Percentiles rank a stretch among this genome's conserved stretches.
Evolutionary conservation across 2,888 invertebrate species (phyloP).

Genomic region (Anthophora plumipes): DNA sequence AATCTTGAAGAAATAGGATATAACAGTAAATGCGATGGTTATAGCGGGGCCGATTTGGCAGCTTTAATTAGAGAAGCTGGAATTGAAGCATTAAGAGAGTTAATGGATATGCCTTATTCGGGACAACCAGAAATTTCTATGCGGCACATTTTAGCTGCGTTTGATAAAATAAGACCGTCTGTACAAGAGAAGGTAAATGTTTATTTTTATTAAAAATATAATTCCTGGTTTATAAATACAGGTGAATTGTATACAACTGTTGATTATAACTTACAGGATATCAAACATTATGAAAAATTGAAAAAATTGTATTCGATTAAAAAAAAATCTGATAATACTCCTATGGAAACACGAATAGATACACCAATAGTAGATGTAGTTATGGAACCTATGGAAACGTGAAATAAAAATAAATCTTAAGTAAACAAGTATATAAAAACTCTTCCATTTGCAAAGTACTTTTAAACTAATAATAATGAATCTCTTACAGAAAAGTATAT

Average conservation of each 20-base stretch:
- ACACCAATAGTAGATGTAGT: slow-evolving; percentile 70
- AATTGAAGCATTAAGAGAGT: slow-evolving; percentile 91
- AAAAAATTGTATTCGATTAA: slow-evolving; percentile 88
- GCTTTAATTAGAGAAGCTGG: slow-evolving; percentile 96
- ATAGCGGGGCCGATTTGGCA: slow-evolving; percentile 97
- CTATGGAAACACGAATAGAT: slow-evolving; percentile 85
- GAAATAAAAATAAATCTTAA: slow-evolving; percentile 38
- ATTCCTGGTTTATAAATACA: background rate
- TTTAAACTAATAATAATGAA: slow-evolving; percentile 23
- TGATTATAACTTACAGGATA: slow-evolving; percentile 86
- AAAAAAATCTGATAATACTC: slow-evolving; percentile 86
- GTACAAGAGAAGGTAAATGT: slow-evolving; percentile 89
- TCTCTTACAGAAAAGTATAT: background rate
- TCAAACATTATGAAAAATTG: slow-evolving; percentile 91
- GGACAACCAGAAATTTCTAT: slow-evolving; percentile 85
- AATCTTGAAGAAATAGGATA: slow-evolving; percentile 90
- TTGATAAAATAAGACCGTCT: slow-evolving; percentile 93
- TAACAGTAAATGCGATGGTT: slow-evolving; percentile 90
- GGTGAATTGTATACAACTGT: background rate
- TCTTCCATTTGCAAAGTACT: slow-evolving; percentile 59
- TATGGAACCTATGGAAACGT: slow-evolving; percentile 79
- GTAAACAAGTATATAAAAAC: slow-evolving; percentile 36
- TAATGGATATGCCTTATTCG: slow-evolving; percentile 87
- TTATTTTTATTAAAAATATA: background rate
- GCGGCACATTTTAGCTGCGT: slow-evolving; percentile 91